A percentile compares a stretch with the other conserved stretches of the same genome.
Evolutionary conservation across 1,140 invertebrate genomes (phyloP).

Genomic region (Palaemon carinicauda): DNA sequence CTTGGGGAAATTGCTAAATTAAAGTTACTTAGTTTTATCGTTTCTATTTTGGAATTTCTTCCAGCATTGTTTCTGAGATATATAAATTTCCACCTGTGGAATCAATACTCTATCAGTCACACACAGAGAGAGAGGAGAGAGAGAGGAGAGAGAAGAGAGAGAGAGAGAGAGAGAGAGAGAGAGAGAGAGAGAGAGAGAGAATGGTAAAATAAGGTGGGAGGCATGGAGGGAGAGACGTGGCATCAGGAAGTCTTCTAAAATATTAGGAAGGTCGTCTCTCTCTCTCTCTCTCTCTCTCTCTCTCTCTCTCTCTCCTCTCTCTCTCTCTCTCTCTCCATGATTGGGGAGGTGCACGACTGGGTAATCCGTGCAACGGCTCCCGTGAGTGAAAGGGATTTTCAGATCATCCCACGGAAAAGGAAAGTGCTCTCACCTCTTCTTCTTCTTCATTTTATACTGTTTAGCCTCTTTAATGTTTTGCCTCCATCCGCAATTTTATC

Average conservation of each 20-base stretch:
- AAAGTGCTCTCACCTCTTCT: not conserved
- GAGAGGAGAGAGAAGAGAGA: not conserved
- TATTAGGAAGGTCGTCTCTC: not conserved
- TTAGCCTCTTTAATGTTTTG: not conserved
- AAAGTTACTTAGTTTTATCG: no score
- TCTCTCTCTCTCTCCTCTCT: no score
- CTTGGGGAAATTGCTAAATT: no score
- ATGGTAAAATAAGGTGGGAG: not conserved
- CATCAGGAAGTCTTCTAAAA: not conserved
- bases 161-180: slow-evolving; percentile 20
- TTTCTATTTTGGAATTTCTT: no score
- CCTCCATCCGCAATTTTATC: not conserved
- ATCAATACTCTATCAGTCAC: not conserved
- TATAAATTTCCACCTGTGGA: not conserved
- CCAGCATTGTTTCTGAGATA: no score
- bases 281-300: slow-evolving; percentile 17
- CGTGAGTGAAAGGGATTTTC: not conserved
- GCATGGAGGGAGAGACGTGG: not conserved
- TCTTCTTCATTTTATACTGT: not conserved
- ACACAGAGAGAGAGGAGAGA: no score
- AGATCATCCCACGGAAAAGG: not conserved
- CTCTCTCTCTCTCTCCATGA: no score
- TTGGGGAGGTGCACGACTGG: no score
- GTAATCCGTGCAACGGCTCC: no score
- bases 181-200: not conserved